A percentile compares a stretch with the other conserved stretches of the same genome.
These are phyloP conservation scores for Euplagia quadripunctaria DNA, from an alignment of 2,888 invertebrate species.

Conservation along the genomic window DNA sequence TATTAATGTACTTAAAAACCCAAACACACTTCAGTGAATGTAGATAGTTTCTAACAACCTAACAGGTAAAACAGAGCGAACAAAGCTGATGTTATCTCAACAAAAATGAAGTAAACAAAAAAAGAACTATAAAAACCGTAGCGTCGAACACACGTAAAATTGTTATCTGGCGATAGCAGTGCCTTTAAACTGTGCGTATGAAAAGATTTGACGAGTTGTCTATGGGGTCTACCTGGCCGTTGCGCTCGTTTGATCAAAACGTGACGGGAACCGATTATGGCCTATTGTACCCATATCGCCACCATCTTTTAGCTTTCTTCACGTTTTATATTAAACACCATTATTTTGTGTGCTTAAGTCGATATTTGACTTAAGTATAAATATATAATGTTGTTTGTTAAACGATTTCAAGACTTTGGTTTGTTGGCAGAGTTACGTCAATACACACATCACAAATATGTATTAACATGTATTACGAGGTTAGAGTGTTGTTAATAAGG, in stretches of 20 bases:
- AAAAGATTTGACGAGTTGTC: conserved; percentile 48
- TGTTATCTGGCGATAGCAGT: conserved; percentile 31
- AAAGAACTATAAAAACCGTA: conserved; percentile 23
- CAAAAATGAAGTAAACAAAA: conserved; percentile 12
- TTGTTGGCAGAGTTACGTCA: background rate
- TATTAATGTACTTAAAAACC: background rate
- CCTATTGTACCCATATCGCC: conserved; percentile 71
- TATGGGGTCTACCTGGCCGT: conserved; percentile 58
- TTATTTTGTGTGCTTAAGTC: conserved; percentile 23
- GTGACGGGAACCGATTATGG: conserved; percentile 77
- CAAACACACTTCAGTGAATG: background rate
- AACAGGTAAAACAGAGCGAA: conserved; percentile 13
- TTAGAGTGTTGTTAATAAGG: background rate
- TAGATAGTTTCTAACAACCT: background rate
- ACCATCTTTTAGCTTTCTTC: conserved; percentile 61
- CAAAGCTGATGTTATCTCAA: conserved; percentile 8
- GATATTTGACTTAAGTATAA: conserved; percentile 10
- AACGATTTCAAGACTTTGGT: background rate
- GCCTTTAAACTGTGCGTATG: conserved; percentile 36
- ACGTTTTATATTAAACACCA: conserved; percentile 53
- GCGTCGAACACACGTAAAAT: conserved; percentile 24
- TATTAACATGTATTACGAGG: background rate
- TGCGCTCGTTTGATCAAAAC: conserved; percentile 60
- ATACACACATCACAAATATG: background rate
- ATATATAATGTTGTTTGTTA: background rate